Percentiles rank a stretch among this genome's conserved stretches.
These are phyloP conservation scores for Cepaea hortensis DNA, from an alignment of 2,888 invertebrate genomes.

Conservation along the genomic window DNA sequence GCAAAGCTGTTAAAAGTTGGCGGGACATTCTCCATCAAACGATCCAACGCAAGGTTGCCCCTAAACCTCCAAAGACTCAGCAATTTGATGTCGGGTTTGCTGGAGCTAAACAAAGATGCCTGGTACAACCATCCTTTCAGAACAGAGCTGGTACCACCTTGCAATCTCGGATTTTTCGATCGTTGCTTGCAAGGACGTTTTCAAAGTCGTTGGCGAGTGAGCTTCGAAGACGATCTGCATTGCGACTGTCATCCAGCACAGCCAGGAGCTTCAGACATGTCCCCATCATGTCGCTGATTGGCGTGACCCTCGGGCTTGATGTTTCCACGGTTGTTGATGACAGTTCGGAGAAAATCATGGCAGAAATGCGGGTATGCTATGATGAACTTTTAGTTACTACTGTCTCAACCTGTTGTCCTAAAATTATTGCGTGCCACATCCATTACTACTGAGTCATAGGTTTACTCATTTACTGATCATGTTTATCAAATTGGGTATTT, in stretches of 20 bases:
- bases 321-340: constrained; percentile 11
- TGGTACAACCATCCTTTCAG: not conserved
- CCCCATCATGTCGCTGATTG: constrained; percentile 60
- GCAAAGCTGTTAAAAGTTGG: constrained; percentile 41
- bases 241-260: constrained; percentile 15
- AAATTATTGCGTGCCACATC: too few species aligned
- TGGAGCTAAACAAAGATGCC: constrained; percentile 7
- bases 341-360: constrained; percentile 36
- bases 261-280: constrained; percentile 52
- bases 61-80: constrained; percentile 4
- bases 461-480: too few species aligned
- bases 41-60: constrained; percentile 12
- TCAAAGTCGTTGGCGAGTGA: constrained; percentile 31
- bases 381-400: too few species aligned
- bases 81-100: not conserved
- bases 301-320: constrained; percentile 55
- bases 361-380: constrained; percentile 32
- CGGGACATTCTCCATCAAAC: constrained; percentile 28
- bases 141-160: not conserved
- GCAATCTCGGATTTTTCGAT: constrained; percentile 29
- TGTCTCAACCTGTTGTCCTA: too few species aligned
- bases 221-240: constrained; percentile 41
- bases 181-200: constrained; percentile 31
- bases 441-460: too few species aligned
- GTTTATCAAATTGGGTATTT: too few species aligned